Base-by-base conservation (phyloP, 2,888 invertebrate genomes). In the Drosophila colorata region DNA sequence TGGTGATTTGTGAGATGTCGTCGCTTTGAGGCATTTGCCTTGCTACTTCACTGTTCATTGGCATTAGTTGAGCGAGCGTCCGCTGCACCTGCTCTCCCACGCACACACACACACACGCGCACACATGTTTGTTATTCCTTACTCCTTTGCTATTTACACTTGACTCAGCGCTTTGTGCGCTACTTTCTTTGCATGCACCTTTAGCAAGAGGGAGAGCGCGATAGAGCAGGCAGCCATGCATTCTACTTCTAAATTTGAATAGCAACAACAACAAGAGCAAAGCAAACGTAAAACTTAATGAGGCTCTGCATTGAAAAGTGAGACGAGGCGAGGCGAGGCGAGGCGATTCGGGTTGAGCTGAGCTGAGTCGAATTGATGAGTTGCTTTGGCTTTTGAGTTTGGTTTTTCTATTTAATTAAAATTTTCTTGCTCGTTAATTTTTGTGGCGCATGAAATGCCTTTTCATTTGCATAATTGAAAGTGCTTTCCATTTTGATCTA, bases 41-140 rank as follows among this genome's bases (percentile, higher is more conserved):
- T 53, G 69, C 80, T 88, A 86, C 88, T 83, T 67, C 52, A 80
- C 69, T 88, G 87, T 83, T 83, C 88, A 86, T 83, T 83, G 88
- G 84, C 88, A 87, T 57, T 58, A 69, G 71, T 63, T 58, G 28
- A 28, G 28, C 28, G 51, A 55, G 37, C 51, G 76, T 63, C 58
- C 52, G 52, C 52, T 71, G 63, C 83, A 87, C 84, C 88, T 83
- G 87, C 71, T 13, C 49, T 40, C 37, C 7, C 35, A 25, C 16
- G 35, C n/a, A 16, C 14, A 16, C 6, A 20, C 31, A 31, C 4
- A 13, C 31, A 33, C 16, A 16, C 16, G n/a, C 9, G 13, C 23
- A 35, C 6, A 9, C 28, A 8, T 31, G 28, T 53, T 52, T 47
- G 7, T 31, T 25, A 23, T 20, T 56, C 6, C 59, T 23, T 56